phyloP scores from a whole-genome alignment of 1,140 invertebrate species.

The Acromyrmex heyeri region DNA sequence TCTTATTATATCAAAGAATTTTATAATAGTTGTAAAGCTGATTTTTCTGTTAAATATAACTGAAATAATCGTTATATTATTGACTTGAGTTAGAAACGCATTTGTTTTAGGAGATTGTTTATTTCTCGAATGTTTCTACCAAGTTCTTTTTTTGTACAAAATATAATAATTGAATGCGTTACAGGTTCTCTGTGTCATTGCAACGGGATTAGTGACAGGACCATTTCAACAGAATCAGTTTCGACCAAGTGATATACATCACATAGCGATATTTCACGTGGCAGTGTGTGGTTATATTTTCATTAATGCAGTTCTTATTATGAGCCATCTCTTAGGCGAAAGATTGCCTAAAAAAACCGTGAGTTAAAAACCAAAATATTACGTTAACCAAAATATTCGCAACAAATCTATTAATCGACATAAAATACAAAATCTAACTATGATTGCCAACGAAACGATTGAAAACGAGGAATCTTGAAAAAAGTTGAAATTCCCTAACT shows the following conservation, averaged over 20 bases:
- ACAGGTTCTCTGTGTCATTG: constrained; percentile 85
- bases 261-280: constrained; percentile 88
- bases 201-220: constrained; percentile 87
- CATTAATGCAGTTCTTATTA: constrained; percentile 88
- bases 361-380: constrained; percentile 19
- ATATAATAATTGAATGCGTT: constrained; percentile 28
- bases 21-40: no score
- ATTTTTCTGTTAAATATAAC: no score
- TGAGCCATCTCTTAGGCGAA: constrained; percentile 88
- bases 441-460: not conserved
- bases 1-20: no score
- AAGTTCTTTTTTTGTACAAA: not conserved
- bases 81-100: not conserved
- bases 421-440: not conserved
- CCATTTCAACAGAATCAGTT: constrained; percentile 87
- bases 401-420: not conserved
- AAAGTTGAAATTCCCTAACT: not conserved
- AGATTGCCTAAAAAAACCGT: constrained; percentile 89
- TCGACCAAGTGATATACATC: constrained; percentile 85
- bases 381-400: not conserved
- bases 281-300: constrained; percentile 88
- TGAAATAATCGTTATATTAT: not conserved
- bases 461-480: not conserved
- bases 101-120: not conserved
- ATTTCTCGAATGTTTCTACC: not conserved